Evolutionary conservation across 2,113 vertebrate species (phyloP), one percentile per base, ranked within the genome.

Genomic region (Eublepharis macularius): DNA sequence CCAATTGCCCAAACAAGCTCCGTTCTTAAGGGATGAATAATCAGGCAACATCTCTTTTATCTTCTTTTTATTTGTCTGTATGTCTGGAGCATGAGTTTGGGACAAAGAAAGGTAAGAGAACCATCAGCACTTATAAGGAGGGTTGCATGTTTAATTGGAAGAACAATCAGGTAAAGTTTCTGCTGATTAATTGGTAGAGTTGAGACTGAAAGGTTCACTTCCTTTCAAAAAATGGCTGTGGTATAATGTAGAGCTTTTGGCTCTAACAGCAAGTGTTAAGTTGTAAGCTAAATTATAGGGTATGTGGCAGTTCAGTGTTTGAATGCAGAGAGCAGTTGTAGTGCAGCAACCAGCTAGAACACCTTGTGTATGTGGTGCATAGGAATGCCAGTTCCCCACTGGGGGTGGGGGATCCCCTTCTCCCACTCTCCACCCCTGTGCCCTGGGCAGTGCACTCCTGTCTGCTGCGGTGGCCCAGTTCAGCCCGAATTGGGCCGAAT

Each of bases 1-100:
- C 91, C 89, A 94, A 94, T 96, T 96, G 91, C 92, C 94, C 92
- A 95, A 96, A 95, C 90, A 95, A 83, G 89, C 93, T 94, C 77
- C 81, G 84, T 92, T 89, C 89, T 93, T 90, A 72, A 87, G 80
- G 86, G 93, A 86, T 87, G 90, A 92, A 88, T 93, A 94, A 93
- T 93, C 92, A 88, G 92, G 63, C 91, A 93, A 92, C 89, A 70
- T 76, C 73, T 92, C 82, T 76, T 90, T 94, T 2, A 2, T 74
- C 24, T 86, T 85, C 65, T 84, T 89, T 94, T 72, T 57, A 70
- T 73, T 65, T 85, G 76, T n/a, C 36, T 51, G 34, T 79, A 84
- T 14, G n/a, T 76, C 32, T 70, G 24, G 63, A 85, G 66, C 41
- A 34, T 32, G 34, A 39, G 69, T 70, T 60, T 79, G 21, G 72